Base-by-base conservation (phyloP, 2,113 vertebrate species). In the Rhegmatorhina hoffmannsi region DNA sequence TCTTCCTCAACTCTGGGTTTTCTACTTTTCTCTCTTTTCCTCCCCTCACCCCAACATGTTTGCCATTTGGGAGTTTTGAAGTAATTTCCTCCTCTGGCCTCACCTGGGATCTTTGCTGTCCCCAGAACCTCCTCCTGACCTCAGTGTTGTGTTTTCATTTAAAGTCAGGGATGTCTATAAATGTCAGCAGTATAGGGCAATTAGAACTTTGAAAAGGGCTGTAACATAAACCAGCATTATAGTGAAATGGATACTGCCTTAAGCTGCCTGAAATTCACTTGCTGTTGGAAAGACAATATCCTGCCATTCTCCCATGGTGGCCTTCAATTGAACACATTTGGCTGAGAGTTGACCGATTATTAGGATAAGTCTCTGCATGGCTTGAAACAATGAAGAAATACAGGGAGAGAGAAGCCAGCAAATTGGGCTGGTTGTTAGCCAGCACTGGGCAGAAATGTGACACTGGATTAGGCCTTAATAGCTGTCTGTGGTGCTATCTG, bases 191-290 rank as follows among this genome's bases (percentile, higher is more conserved):
- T 97, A 97, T 96, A 94, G 96, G 97, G 98, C 98, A 98, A 98
- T 98, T 98, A 98, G 98, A 97, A 98, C 98, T 98, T 98, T 98
- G 98, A 98, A 98, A 98, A 98, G 97, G 96, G 90, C 95, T 98
- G 98, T 98, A 98, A 98, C 98, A 98, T 98, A 98, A 98, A 98
- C 98, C 98, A 98, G 98, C 97, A 97, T 98, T 98, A 97, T 96
- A 97, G 97, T 97, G 98, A 98, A 98, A 98, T 98, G 97, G 98
- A 98, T 98, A 98, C 98, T 4, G 93, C 97, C 97, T 98, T 98
- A 98, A 98, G 97, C 98, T 97, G 98, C 97, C 97, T 98, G 97
- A 98, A 98, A 97, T 98, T 98, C 98, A 97, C 98, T 98, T 98
- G 98, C 97, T 98, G 94, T 97, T 98, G 97, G 98, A 98, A 98